Evolutionary conservation across 2,888 invertebrate species (phyloP), one percentile per base, ranked within the genome.

Genomic region (Synergus gifuensis): DNA sequence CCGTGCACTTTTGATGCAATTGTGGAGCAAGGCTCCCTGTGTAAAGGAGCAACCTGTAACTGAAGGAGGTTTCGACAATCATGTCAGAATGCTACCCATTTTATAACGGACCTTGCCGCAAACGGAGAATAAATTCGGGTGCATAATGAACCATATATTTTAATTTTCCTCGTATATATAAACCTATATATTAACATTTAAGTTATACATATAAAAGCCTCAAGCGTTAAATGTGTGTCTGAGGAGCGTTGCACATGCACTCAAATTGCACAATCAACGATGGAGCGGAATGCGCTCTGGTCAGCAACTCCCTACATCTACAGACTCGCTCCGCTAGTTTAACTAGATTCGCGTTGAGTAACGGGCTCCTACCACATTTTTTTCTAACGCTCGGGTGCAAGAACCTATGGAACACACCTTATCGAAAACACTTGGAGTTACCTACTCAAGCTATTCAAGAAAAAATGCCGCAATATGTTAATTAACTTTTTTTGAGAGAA

Each of bases 291-390:
- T 84, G 79, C 76, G 64, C 81, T 81, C 79, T 77, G 69, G 79
- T 77, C 81, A 81, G 80, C 77, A 80, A 81, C 79, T 83, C 81
- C 76, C 76, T 80, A 78, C 79, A 83, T 62, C 62, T 62, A 28
- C 62, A 28, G 62, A 62, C 84, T 83, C 82, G 83, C 83, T 84
- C 76, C 80, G 82, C 67, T 82, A 83, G 76, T 82, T 82, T 73
- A 83, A 85, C 82, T 79, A 79, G 81, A 54, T 73, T 73, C 54
- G 54, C 49, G 73, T 73, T 73, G 54, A 58, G 54, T 73, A 58
- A 73, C 54, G 54, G 73, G 28, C 54, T 73, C n/a, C 73, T 40
- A 54, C 54, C n/a, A 58, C 40, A 73, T n/a, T 73, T 73, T 73
- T 73, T 73, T 40, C 36, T 54, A 54, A 54, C n/a, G 22, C 54